These are phyloP conservation scores for Probosciger aterrimus DNA, from an alignment of 2,113 vertebrate genomes.

Conservation along the genomic window DNA sequence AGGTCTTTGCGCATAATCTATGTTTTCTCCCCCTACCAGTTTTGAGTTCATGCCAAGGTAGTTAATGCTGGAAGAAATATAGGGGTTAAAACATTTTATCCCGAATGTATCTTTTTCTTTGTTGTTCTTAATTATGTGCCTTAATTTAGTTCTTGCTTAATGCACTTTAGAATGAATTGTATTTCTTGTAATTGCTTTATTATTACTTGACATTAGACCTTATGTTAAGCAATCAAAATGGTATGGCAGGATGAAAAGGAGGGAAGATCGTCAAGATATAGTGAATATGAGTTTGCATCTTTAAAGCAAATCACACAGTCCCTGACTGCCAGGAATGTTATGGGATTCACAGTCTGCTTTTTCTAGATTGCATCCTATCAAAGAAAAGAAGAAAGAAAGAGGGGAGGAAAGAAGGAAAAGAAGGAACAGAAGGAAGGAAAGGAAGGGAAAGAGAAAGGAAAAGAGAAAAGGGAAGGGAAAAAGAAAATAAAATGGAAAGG, in stretches of 20 bases:
- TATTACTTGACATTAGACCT: constrained; percentile 61
- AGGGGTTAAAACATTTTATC: constrained; percentile 53
- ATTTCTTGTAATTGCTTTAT: constrained; percentile 65
- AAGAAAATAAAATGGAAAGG: no score
- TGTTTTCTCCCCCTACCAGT: background rate
- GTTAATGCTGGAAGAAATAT: constrained; percentile 11
- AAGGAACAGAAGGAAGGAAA: background rate
- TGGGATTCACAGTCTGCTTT: background rate
- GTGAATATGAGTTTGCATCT: constrained; percentile 25
- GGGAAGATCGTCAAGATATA: constrained; percentile 5
- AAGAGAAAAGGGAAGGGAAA: no score
- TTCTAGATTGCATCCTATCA: background rate
- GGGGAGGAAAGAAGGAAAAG: background rate
- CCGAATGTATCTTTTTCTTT: background rate
- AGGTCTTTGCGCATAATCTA: background rate
- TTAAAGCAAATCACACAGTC: background rate
- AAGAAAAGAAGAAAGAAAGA: background rate
- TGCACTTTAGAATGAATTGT: constrained; percentile 48
- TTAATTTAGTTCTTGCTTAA: constrained; percentile 67
- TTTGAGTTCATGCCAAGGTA: constrained; percentile 16
- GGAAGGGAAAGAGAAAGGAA: no score
- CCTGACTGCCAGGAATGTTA: background rate
- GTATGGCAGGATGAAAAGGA: constrained; percentile 15
- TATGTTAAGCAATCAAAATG: constrained; percentile 52
- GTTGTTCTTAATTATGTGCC: constrained; percentile 49